phyloP scores from a whole-genome alignment of 2,797 vertebrate genomes.

The Peromyscus nudipes region DNA sequence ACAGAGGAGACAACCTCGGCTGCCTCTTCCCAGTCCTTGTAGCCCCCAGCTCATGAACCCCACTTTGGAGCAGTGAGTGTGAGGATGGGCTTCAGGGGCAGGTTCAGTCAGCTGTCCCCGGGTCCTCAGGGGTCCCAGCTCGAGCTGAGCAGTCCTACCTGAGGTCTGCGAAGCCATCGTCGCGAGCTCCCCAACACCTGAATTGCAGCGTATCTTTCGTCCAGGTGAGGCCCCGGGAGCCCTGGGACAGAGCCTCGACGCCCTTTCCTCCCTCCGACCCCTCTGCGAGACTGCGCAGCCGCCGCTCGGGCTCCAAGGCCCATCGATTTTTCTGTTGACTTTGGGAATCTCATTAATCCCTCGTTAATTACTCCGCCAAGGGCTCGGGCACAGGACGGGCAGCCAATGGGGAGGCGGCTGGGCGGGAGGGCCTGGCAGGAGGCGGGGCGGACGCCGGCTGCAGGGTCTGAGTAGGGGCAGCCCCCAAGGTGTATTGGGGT shows the following conservation, averaged over 20 bases:
- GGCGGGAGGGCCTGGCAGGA: slow-evolving; percentile 10
- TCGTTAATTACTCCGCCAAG: slow-evolving; percentile 87
- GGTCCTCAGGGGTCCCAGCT: background rate
- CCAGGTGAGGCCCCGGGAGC: slow-evolving; percentile 11
- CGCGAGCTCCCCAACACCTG: background rate
- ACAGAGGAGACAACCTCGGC: background rate
- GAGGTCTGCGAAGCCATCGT: slow-evolving; percentile 57
- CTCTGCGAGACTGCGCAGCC: slow-evolving; percentile 66
- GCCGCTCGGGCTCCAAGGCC: slow-evolving; percentile 74
- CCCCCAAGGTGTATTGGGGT: background rate
- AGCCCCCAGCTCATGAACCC: background rate
- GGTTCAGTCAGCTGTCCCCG: background rate
- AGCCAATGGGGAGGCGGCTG: slow-evolving; percentile 84
- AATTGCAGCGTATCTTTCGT: background rate
- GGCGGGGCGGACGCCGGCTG: background rate
- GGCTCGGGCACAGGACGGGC: slow-evolving; percentile 74
- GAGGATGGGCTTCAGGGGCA: background rate
- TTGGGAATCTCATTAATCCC: slow-evolving; percentile 89
- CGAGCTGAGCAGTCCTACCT: slow-evolving; percentile 70
- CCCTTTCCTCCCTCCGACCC: slow-evolving; percentile 15
- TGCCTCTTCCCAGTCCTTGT: background rate
- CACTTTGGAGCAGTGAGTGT: background rate
- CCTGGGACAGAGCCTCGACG: slow-evolving; percentile 48
- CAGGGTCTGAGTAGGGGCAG: background rate
- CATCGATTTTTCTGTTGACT: slow-evolving; percentile 91